Evolutionary conservation across 2,113 vertebrate species (phyloP).

Genomic region (Limanda limanda): DNA sequence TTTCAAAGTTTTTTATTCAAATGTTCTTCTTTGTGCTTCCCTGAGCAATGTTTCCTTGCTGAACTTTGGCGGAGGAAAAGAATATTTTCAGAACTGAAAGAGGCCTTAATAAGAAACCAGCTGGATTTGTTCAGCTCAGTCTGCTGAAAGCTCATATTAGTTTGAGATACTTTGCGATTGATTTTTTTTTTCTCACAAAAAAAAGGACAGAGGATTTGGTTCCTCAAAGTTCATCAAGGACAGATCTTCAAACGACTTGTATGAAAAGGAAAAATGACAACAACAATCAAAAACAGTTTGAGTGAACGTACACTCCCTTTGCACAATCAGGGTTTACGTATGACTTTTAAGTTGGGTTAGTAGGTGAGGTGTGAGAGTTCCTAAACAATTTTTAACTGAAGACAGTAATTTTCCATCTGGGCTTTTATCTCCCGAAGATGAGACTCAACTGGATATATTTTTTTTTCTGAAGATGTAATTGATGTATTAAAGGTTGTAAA

Average conservation of each 20-base stretch:
- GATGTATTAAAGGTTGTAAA: too few relatives aligned
- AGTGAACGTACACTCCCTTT: too few relatives aligned
- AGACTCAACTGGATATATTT: too few relatives aligned
- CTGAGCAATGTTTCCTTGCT: not conserved
- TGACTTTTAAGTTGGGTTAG: too few relatives aligned
- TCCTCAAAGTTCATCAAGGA: not conserved
- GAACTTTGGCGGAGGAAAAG: not conserved
- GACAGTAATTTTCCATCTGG: too few relatives aligned
- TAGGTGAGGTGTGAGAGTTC: too few relatives aligned
- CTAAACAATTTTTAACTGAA: too few relatives aligned
- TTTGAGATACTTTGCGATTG: not conserved
- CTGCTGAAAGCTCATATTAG: not conserved
- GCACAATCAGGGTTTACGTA: too few relatives aligned
- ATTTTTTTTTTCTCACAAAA: not conserved
- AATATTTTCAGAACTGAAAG: not conserved
- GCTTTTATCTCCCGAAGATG: too few relatives aligned
- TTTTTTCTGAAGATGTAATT: too few relatives aligned
- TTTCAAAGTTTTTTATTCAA: not conserved
- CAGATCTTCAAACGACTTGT: not conserved
- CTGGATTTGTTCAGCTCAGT: not conserved
- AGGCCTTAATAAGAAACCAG: not conserved
- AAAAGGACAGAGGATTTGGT: not conserved
- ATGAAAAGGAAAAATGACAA: not conserved
- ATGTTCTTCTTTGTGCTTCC: not conserved
- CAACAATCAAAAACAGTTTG: too few relatives aligned